Conservation (phyloP, 2,888 invertebrate species). For the Pandemis corylana region DNA sequence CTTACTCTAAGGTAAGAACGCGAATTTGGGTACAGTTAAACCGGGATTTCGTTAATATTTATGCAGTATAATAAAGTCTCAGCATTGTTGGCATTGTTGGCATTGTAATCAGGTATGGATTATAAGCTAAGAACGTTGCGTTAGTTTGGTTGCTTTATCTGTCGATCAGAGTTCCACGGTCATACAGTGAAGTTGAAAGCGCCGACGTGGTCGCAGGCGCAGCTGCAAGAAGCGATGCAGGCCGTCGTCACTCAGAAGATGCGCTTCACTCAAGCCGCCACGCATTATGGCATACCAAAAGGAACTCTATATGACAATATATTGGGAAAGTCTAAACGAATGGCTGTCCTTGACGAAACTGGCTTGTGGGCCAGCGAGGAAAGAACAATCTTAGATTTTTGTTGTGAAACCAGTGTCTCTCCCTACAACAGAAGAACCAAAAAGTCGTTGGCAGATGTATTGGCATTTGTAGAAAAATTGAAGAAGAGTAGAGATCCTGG, state of each 20-base stretch:
- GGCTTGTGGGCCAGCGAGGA: conserved; percentile 86
- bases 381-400: conserved; percentile 88
- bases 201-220: conserved; percentile 90
- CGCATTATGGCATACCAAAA: conserved; percentile 89
- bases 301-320: conserved; percentile 92
- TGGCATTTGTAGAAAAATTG: conserved; percentile 88
- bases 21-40: conserved; percentile 16
- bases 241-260: conserved; percentile 90
- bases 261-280: conserved; percentile 91
- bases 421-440: conserved; percentile 90
- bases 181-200: conserved; percentile 89
- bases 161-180: conserved; percentile 81
- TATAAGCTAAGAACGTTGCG: conserved; percentile 44
- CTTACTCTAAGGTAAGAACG: conserved; percentile 18
- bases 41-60: background rate
- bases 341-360: conserved; percentile 90
- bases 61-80: background rate
- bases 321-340: conserved; percentile 90
- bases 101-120: conserved; percentile 45
- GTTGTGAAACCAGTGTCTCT: conserved; percentile 89
- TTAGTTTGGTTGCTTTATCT: conserved; percentile 61
- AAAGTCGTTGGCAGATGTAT: conserved; percentile 86
- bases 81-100: background rate
- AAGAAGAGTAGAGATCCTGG: conserved; percentile 84
- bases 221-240: conserved; percentile 90